Conservation (phyloP, 2,888 invertebrate genomes). For the Ariolimax columbianus region DNA sequence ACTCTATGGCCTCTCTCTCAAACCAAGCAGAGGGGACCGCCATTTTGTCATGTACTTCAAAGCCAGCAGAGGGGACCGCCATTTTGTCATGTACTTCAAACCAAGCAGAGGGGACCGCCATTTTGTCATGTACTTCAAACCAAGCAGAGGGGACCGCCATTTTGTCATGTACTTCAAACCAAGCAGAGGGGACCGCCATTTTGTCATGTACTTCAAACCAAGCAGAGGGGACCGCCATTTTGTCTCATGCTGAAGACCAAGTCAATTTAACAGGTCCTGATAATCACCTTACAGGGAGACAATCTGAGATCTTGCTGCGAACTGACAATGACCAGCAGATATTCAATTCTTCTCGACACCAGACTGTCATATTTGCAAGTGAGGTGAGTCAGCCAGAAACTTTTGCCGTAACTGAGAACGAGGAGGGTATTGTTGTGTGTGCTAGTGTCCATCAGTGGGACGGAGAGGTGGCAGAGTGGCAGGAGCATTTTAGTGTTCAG, state of each 20-base stretch:
- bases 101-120: not conserved
- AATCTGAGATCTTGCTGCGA: not conserved
- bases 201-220: not conserved
- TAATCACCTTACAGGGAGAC: not conserved
- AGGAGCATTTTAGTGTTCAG: slow-evolving; percentile 21
- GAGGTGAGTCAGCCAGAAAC: slow-evolving; percentile 3
- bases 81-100: not conserved
- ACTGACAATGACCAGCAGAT: not conserved
- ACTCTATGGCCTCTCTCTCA: not conserved
- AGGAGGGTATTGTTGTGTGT: slow-evolving; percentile 1
- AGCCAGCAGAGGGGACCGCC: not conserved
- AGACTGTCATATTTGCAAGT: slow-evolving; percentile 33
- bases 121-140: not conserved
- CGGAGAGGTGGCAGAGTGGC: slow-evolving; percentile 23
- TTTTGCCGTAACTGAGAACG: not conserved
- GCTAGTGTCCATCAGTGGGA: slow-evolving; percentile 24
- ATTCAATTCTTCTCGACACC: not conserved
- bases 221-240: not conserved
- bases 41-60: not conserved
- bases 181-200: not conserved
- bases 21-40: not conserved
- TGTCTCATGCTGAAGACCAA: not conserved
- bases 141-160: not conserved
- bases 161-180: not conserved
- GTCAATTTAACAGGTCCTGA: not conserved